Base-by-base conservation (phyloP, 2,113 vertebrate species). In the Apteryx mantelli region DNA sequence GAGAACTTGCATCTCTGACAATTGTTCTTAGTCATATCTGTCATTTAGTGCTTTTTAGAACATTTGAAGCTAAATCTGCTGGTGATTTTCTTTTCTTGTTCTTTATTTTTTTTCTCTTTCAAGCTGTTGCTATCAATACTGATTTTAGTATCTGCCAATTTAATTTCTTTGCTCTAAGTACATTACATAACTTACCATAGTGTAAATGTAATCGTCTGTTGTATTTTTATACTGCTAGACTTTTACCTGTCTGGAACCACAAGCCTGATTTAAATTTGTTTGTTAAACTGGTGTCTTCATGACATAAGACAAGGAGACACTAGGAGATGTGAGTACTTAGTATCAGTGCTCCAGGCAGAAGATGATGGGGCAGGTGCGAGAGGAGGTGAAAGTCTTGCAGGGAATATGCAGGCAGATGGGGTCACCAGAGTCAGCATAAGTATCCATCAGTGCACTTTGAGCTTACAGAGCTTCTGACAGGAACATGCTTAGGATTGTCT, bases 101-200 rank as follows among this genome's bases (percentile, higher is more conserved):
- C 9, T 48, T 32, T 70, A 5, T 26, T 20, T 30, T 66, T 70
- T 80, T n/a, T 22, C 58, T 68, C 40, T 81, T 86, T 69, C 65
- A 79, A 44, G 60, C 50, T 80, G 40, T 75, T 91, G 22, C 58
- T 68, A 60, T 84, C 77, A 71, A 64, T 89, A 68, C 70, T 48
- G 73, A 89, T 93, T 95, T 93, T 81, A 77, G 32, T 71, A 8
- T n/a, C 73, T 80, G 46, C 88, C 90, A 79, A 34, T 96, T 90
- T 65, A 75, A 71, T 88, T 92, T 73, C 24, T 89, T 87, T 79
- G 69, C 30, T 79, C 50, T 44, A 44, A 53, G 30, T 58, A 32
- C 11, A 25, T 77, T 52, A 17, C 13, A 21, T 5, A 74, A 50
- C 18, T 66, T 61, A 69, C 38, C 9, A 21, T 10, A 34, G 46